phyloP scores from a whole-genome alignment of 2,113 vertebrate genomes.

The Microcebus jonahi region DNA sequence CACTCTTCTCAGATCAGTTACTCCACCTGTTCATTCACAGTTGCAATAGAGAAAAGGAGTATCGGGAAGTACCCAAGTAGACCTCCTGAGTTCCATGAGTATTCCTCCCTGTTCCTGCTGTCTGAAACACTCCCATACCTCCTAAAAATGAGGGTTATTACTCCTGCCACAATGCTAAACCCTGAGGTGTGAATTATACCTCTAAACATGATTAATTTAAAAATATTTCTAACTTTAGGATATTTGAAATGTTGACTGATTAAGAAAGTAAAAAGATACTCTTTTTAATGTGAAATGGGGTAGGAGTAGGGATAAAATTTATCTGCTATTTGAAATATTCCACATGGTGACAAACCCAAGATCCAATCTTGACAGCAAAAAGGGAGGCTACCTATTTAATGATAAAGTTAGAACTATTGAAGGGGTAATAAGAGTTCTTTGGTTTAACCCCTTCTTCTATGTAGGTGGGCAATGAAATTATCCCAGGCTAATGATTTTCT shows the following conservation, averaged over 20 bases:
- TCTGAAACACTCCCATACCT: not conserved
- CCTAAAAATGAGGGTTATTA: not conserved
- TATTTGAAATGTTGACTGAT: not conserved
- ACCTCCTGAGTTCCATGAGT: not conserved
- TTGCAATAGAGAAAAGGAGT: not conserved
- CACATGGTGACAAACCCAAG: not conserved
- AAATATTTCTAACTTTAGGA: not conserved
- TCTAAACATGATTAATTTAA: not conserved
- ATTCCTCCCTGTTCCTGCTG: not conserved
- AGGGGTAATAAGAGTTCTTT: not conserved
- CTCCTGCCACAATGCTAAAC: not conserved
- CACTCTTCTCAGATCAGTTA: not conserved
- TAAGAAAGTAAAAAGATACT: not conserved
- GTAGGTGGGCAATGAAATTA: not conserved
- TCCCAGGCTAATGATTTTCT: not conserved
- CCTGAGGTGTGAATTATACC: not conserved
- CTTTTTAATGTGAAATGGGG: not conserved
- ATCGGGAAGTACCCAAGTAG: not conserved
- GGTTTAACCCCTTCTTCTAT: not conserved
- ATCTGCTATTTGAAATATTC: conserved; percentile 6
- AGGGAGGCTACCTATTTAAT: not conserved
- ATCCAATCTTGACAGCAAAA: not conserved
- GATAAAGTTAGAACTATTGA: not conserved
- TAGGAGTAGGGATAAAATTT: not conserved
- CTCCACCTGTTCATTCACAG: too few species aligned